Evolutionary conservation across 2,797 vertebrate species (phyloP).

Genomic region (Pangasius macronema): DNA sequence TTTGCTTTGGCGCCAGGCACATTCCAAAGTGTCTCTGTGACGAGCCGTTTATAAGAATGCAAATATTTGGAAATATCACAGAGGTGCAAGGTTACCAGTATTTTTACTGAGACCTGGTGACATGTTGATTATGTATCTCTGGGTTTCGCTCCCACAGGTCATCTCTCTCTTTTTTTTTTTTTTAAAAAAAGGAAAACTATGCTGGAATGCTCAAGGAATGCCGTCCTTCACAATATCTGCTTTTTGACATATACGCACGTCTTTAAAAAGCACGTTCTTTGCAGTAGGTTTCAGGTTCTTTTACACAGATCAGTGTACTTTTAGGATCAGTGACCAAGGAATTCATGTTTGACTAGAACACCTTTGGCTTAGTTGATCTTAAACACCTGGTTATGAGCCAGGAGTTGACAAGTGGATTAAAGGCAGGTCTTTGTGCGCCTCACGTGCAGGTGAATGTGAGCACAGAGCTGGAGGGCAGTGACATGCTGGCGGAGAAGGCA

Average conservation of each 20-base stretch:
- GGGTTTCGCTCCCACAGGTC: constrained; percentile 43
- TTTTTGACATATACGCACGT: not conserved
- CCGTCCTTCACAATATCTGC: not conserved
- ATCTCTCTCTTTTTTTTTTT: not conserved
- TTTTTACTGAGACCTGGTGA: constrained; percentile 57
- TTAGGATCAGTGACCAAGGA: not conserved
- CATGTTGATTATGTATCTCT: constrained; percentile 55
- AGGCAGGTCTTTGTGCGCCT: not conserved
- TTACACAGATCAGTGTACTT: not conserved
- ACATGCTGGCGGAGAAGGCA: constrained; percentile 96
- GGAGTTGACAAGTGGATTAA: not conserved
- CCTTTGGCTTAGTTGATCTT: not conserved
- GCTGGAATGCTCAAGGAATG: not conserved
- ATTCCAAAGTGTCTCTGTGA: constrained; percentile 60
- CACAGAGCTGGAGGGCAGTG: constrained; percentile 93
- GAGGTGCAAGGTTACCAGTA: constrained; percentile 70
- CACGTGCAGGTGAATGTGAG: constrained; percentile 93
- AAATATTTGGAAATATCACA: constrained; percentile 74
- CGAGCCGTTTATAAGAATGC: constrained; percentile 67
- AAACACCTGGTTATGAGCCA: not conserved
- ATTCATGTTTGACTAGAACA: constrained; percentile 4
- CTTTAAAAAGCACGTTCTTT: not conserved
- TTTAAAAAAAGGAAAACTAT: not conserved
- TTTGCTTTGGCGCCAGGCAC: constrained; percentile 61
- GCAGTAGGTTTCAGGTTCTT: not conserved